Percentiles rank a stretch among this genome's conserved stretches.
These are phyloP conservation scores for Pongo pygmaeus DNA, from an alignment of 2,113 vertebrate species.

Conservation along the genomic window DNA sequence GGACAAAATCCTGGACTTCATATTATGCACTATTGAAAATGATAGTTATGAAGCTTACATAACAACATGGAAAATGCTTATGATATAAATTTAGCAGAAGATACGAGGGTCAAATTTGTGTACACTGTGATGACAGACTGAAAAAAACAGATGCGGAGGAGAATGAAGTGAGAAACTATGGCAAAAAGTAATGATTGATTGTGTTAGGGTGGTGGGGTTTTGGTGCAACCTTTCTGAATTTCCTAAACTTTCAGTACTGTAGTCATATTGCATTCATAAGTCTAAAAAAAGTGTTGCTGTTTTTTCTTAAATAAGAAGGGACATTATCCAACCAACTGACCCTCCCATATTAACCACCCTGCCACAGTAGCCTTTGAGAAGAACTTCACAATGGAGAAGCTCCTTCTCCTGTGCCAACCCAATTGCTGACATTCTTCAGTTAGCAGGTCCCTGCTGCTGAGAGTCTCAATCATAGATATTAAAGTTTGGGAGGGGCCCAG, in stretches of 20 bases:
- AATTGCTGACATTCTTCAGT: background rate
- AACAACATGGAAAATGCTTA: background rate
- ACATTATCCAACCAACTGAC: background rate
- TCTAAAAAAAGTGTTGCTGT: background rate
- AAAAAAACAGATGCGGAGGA: background rate
- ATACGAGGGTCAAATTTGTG: background rate
- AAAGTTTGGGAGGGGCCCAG: background rate
- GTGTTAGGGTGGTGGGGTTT: background rate
- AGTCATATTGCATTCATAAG: background rate
- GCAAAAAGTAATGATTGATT: background rate
- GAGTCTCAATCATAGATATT: background rate
- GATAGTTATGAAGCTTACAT: background rate
- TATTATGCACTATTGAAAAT: background rate
- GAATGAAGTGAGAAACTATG: background rate
- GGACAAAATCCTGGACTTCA: background rate
- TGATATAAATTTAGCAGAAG: background rate
- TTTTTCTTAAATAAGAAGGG: background rate
- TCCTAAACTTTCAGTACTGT: background rate
- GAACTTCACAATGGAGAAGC: background rate
- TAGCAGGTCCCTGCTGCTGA: background rate
- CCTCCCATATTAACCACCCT: rapidly evolving
- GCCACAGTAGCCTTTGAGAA: background rate
- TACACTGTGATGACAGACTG: background rate
- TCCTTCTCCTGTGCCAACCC: rapidly evolving
- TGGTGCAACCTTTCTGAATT: background rate